Evolutionary conservation across 2,113 vertebrate species (phyloP), one percentile per base, ranked within the genome.

Genomic region (Uropsilus gracilis): DNA sequence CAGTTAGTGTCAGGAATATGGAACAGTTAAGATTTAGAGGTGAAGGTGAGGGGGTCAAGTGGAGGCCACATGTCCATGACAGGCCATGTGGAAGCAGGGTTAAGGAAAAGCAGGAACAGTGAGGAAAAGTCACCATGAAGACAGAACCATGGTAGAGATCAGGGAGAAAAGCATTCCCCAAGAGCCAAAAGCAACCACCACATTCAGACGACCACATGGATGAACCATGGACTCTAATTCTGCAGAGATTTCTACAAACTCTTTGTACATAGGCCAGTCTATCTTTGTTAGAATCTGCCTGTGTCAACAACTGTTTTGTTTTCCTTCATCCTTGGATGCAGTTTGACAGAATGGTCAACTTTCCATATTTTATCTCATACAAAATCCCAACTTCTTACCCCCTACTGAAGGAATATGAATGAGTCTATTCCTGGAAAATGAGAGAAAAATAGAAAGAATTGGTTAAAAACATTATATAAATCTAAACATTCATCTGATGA

Each of bases 401-500:
- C 24, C 78, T 77, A 37, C 6, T 13, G 22, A 76, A 88, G 46
- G 57, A 92, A 64, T n/a, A 64, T 6, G 28, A 89, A 77, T 32
- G 63, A 86, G n/a, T 50, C n/a, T 48, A 30, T 53, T 86, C 72
- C 75, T 11, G 18, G 71, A 14, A 90, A 72, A 83, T 30, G 48
- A 89, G 82, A 20, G 14, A 53, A 63, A 94, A 63, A 89, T 39
- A 72, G 26, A 72, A 11, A 28, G 12, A 44, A 53, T 81, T 53
- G 84, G n/a, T 83, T 89, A 71, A 89, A 94, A 92, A 68, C 53
- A 69, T 88, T 69, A 37, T 16, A 50, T 17, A 46, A 68, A 46
- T 42, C 46, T 46, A 50, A 77, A 34, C 37, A 73, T 94, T 96
- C 48, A 85, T 95, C 84, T 89, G 73, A 94, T 66, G 88, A 94